Base-by-base conservation (phyloP, 2,888 invertebrate species). In the Villa cingulata region DNA sequence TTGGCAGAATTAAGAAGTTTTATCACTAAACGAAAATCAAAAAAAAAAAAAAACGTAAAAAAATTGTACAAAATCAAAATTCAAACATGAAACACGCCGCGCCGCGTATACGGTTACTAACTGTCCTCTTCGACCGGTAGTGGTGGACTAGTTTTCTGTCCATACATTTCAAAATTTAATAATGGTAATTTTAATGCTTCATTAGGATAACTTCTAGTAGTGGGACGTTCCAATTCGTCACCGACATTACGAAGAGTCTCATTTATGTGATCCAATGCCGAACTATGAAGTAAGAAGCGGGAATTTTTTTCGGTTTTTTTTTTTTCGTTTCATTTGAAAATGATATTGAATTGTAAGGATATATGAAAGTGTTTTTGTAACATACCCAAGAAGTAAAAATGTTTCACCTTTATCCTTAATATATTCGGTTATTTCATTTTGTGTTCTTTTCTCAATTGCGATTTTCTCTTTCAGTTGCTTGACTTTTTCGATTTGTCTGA, bases 221-320 rank as follows among this genome's bases (percentile, higher is more conserved):
- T 9, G 6, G 41, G 15, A 37, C 56, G 59, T 0, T 55, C 49
- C 12, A 55, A 52, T 1, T 61, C 59, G 12, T 32, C 9, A 46
- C 62, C 61, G 1, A 69, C 60, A 48, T 66, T 57, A 2, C 63
- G 57, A 19, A 69, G 46, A 14, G 64, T 61, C 36, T 69, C 66
- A 32, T 58, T 49, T 9, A 54, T 43, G 32, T 55, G 54, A 23
- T 49, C 39, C 15, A 52, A 18, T 5, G 51, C 48, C 12, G 17
- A 44, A 48, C 53, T 53, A 17, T 12, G 12, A 32, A 32, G 12
- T 12, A 7, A 2, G 12, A 29, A 29, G n/a, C n/a, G n/a, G n/a
- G n/a, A n/a, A n/a, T n/a, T n/a, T 32, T 1, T 32, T 32, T 12
- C 9, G 4, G 12, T 12, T 32, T 32, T 32, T 12, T 27, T 16